phyloP scores from a whole-genome alignment of 2,113 vertebrate genomes.

The Ploceus nigricollis region DNA sequence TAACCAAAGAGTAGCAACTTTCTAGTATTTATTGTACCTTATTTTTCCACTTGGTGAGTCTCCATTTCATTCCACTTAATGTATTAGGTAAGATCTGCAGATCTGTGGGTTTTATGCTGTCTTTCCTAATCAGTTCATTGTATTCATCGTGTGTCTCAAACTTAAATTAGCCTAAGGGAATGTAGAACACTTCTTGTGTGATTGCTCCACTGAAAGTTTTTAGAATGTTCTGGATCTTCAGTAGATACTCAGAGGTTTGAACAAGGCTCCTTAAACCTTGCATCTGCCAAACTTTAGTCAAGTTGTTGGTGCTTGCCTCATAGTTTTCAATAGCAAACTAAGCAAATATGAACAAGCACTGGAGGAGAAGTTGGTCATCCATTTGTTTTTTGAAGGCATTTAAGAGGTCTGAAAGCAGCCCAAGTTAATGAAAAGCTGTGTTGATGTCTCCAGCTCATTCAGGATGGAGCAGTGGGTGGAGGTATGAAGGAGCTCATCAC shows the following conservation, averaged over 20 bases:
- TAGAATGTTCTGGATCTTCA: neutral
- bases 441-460: conserved; percentile 15
- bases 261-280: neutral
- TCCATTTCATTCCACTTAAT: neutral
- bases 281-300: neutral
- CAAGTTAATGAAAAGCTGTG: conserved; percentile 34
- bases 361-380: neutral
- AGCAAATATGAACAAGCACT: neutral
- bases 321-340: neutral
- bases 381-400: conserved; percentile 28
- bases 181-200: neutral
- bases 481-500: neutral
- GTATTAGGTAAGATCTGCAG: neutral
- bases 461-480: conserved; percentile 37
- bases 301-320: neutral
- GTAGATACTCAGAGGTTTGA: neutral
- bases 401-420: conserved; percentile 1
- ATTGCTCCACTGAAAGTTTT: neutral
- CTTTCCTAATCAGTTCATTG: neutral
- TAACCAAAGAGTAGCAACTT: neutral
- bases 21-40: neutral
- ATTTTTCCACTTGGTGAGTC: neutral
- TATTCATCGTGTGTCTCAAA: neutral
- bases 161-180: neutral
- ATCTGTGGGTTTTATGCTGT: neutral